These are phyloP conservation scores for Electrophaes corylata DNA, from an alignment of 2,888 invertebrate genomes.

Conservation along the genomic window DNA sequence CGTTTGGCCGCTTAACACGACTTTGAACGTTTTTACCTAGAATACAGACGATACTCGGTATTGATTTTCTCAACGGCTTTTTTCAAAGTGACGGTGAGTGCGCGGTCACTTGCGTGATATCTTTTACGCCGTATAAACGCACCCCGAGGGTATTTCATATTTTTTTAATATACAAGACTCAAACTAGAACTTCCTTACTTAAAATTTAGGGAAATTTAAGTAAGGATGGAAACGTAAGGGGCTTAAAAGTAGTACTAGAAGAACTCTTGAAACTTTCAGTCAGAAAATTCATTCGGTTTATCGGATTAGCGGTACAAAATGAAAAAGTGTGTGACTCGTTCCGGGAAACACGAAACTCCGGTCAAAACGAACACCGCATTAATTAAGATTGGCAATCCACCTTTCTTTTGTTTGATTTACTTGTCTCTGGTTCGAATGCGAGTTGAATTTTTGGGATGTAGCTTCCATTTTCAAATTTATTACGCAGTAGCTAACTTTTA, in stretches of 20 bases:
- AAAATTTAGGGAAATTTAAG: neutral
- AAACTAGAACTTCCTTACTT: too few relatives aligned
- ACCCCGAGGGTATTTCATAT: too few relatives aligned
- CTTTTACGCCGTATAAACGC: too few relatives aligned
- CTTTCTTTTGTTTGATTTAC: slow-evolving; percentile 15
- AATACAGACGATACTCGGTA: too few relatives aligned
- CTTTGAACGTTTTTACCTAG: too few relatives aligned
- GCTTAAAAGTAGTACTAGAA: neutral
- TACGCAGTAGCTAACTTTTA: too few relatives aligned
- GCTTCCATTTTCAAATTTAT: too few relatives aligned
- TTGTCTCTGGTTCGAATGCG: neutral
- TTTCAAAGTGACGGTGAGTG: too few relatives aligned
- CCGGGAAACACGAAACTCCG: slow-evolving; percentile 5
- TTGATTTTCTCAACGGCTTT: too few relatives aligned
- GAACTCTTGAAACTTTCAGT: slow-evolving; percentile 1
- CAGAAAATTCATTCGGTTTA: neutral
- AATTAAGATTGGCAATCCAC: slow-evolving; percentile 18
- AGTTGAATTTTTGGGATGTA: slow-evolving; percentile 7
- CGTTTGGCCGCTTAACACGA: too few relatives aligned
- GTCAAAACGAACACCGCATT: slow-evolving; percentile 20
- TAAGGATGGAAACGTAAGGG: neutral
- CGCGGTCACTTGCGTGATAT: too few relatives aligned
- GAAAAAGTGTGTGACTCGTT: slow-evolving; percentile 1
- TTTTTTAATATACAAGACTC: too few relatives aligned
- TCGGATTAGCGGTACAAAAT: slow-evolving; percentile 7